phyloP scores from a whole-genome alignment of 2,797 vertebrate species.

The Brachyrhaphis roseni region DNA sequence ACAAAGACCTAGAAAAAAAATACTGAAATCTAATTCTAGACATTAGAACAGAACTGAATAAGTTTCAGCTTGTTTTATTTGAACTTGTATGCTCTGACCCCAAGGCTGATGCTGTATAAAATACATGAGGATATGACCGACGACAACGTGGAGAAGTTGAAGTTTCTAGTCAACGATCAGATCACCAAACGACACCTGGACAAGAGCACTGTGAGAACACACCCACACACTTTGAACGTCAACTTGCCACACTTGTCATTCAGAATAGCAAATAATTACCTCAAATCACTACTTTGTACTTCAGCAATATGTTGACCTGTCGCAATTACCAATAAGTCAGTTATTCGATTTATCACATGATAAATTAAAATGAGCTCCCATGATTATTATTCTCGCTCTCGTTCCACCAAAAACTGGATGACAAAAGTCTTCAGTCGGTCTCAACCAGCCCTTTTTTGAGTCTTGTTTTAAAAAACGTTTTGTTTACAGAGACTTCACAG shows the following conservation, averaged over 20 bases:
- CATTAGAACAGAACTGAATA: not conserved
- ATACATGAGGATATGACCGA: slow-evolving; percentile 62
- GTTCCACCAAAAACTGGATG: too few relatives aligned
- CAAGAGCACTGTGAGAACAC: slow-evolving; percentile 64
- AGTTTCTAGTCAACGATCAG: slow-evolving; percentile 55
- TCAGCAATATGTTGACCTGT: not conserved
- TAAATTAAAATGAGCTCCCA: not conserved
- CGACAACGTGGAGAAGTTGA: slow-evolving; percentile 60
- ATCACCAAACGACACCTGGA: slow-evolving; percentile 62
- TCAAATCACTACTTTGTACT: not conserved
- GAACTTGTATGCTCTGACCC: slow-evolving; percentile 1
- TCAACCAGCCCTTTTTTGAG: too few relatives aligned
- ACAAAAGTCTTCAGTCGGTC: too few relatives aligned
- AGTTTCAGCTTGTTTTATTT: not conserved
- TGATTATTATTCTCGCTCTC: not conserved
- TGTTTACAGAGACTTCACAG: too few relatives aligned
- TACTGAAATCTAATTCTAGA: not conserved
- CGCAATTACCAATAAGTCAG: too few relatives aligned
- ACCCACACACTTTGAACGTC: not conserved
- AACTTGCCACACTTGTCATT: not conserved
- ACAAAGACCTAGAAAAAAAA: not conserved
- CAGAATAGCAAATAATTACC: not conserved
- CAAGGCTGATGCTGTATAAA: slow-evolving; percentile 76
- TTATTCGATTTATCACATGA: too few relatives aligned
- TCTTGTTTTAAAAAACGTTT: too few relatives aligned